Evolutionary conservation across 2,888 invertebrate species (phyloP), one percentile per base, ranked within the genome.

Genomic region (Diadromus collaris): DNA sequence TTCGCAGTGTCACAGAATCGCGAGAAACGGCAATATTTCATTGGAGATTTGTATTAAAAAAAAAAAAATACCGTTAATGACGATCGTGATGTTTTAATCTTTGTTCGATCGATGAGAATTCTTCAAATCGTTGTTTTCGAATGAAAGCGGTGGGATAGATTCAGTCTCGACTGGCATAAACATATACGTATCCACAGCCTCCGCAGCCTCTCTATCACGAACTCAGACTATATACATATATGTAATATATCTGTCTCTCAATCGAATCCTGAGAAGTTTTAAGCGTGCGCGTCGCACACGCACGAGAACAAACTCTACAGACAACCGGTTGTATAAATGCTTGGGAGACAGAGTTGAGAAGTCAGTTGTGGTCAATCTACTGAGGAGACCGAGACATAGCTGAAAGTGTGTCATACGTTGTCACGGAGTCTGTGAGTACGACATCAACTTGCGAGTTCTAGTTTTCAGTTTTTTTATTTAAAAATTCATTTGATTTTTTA

Each of bases 361-460:
- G 60, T 69, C 83, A 83, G 82, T 79, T 68, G 72, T 69, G 73
- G 67, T 79, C 73, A 56, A 76, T 65, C 77, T 70, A 54, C 74
- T 38, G 78, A 65, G 71, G 60, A 75, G 76, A 63, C 67, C 65
- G 44, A 64, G 63, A 27, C 51, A 76, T 41, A 60, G 54, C 68
- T 58, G 70, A 71, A 74, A 77, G 77, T 67, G 77, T 74, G 70
- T 68, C 74, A 76, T 44, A 58, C 65, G 51, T 34, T 68, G 60
- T 76, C 69, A 34, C 76, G 63, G 60, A 67, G 34, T 69, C 63
- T 13, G 76, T 73, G 60, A 79, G 79, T 76, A 74, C 24, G 13
- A 13, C 16, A 29, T 29, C 16, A 7, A 6, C 6, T 27, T 29
- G 56, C 27, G 29, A 56, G n/a, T n/a, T 56, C n/a, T 13, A n/a